phyloP scores from a whole-genome alignment of 2,888 invertebrate species.

The Parelbella ahira region DNA sequence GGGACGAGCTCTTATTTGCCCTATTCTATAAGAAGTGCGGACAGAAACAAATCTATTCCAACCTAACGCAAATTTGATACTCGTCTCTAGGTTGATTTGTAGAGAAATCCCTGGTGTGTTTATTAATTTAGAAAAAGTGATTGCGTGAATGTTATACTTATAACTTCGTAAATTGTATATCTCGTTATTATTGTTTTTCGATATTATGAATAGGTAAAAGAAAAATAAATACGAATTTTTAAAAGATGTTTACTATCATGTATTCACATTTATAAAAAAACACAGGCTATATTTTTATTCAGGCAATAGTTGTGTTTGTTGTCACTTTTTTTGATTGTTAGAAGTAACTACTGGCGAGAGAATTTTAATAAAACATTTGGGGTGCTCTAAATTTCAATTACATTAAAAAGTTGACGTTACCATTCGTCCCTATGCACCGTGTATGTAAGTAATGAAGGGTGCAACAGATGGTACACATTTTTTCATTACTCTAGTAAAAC shows the following conservation, averaged over 20 bases:
- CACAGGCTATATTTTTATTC: too few species aligned
- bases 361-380: constrained; percentile 72
- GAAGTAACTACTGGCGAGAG: too few species aligned
- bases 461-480: constrained; percentile 77
- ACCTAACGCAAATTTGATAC: constrained; percentile 39
- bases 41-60: constrained; percentile 45
- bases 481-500: constrained; percentile 72
- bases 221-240: too few species aligned
- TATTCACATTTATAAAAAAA: too few species aligned
- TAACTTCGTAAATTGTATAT: too few species aligned
- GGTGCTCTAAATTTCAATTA: constrained; percentile 72
- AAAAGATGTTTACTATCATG: too few species aligned
- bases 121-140: not conserved
- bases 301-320: too few species aligned
- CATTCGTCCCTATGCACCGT: constrained; percentile 63
- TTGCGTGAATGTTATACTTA: too few species aligned
- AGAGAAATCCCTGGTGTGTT: constrained; percentile 2
- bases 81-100: constrained; percentile 24
- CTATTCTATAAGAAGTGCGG: constrained; percentile 54
- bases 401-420: constrained; percentile 73
- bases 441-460: constrained; percentile 72
- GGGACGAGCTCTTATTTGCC: constrained; percentile 56
- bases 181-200: too few species aligned
- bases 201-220: too few species aligned
- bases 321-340: too few species aligned